Conservation (phyloP, 2,113 vertebrate species). For the Clarias macrocephalus region DNA sequence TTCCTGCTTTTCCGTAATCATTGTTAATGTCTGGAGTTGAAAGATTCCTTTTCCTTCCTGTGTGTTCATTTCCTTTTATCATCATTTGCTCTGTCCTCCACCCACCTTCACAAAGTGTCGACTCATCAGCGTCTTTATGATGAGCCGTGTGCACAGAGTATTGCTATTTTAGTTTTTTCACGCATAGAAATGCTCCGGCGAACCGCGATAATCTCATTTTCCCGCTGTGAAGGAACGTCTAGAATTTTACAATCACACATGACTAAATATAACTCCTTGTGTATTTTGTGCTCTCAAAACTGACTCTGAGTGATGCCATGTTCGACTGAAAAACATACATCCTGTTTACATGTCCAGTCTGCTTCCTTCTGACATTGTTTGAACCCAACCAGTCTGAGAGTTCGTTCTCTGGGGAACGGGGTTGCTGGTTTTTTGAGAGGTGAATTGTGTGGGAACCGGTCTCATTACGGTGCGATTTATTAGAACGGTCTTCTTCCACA, state of each 20-base stretch:
- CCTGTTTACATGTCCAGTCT: constrained; percentile 46
- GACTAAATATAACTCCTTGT: constrained; percentile 1
- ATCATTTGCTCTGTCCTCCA: not conserved
- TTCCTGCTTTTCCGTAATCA: constrained; percentile 15
- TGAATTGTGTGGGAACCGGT: constrained; percentile 47
- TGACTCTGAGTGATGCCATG: constrained; percentile 12
- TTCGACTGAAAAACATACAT: constrained; percentile 30
- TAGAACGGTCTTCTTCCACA: constrained; percentile 27
- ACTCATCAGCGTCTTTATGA: constrained; percentile 33
- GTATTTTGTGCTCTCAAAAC: not conserved
- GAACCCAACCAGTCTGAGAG: constrained; percentile 42
- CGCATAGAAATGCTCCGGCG: constrained; percentile 14
- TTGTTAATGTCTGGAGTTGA: constrained; percentile 36
- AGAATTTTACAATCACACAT: not conserved
- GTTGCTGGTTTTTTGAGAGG: constrained; percentile 23
- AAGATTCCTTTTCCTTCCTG: constrained; percentile 30
- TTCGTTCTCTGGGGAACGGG: not conserved
- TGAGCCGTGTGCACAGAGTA: constrained; percentile 2
- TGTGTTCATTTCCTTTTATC: not conserved
- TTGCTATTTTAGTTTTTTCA: not conserved
- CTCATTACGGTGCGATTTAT: constrained; percentile 47
- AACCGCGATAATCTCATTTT: constrained; percentile 20
- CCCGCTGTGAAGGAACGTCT: not conserved
- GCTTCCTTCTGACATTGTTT: constrained; percentile 42
- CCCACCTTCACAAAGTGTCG: constrained; percentile 28